These are phyloP conservation scores for Caenorhabditis remanei DNA, from an alignment of 1,140 invertebrate species.

Conservation along the genomic window DNA sequence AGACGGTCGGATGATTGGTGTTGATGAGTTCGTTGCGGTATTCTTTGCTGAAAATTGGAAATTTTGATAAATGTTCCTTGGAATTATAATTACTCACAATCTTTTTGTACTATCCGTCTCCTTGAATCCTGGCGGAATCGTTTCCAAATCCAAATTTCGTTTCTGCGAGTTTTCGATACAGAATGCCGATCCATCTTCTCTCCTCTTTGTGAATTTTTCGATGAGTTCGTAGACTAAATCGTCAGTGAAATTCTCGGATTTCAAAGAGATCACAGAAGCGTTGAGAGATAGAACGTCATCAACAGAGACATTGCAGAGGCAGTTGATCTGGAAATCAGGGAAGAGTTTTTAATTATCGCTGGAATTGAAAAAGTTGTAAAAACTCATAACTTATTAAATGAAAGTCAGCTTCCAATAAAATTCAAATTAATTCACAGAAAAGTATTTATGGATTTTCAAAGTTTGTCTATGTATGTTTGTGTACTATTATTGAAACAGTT, in stretches of 20 bases:
- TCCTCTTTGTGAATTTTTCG: neutral
- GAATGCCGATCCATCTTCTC: neutral
- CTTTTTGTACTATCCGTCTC: neutral
- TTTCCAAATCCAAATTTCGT: neutral
- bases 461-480: too few species aligned
- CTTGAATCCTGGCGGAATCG: neutral
- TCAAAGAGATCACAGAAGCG: neutral
- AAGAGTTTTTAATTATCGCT: too few species aligned
- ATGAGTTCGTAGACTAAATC: neutral
- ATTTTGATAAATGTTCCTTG: too few species aligned
- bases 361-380: too few species aligned
- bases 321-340: neutral
- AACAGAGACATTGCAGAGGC: neutral
- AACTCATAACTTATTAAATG: neutral
- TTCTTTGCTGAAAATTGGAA: neutral
- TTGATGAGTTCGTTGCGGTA: neutral
- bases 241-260: neutral
- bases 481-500: too few species aligned
- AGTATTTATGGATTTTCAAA: too few species aligned
- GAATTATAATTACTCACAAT: neutral
- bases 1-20: neutral
- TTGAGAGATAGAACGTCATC: neutral
- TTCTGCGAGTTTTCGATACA: neutral
- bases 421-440: too few species aligned
- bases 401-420: too few species aligned